These are phyloP conservation scores for Sebastes flavidus DNA, from an alignment of 2,797 vertebrate species.

Conservation along the genomic window DNA sequence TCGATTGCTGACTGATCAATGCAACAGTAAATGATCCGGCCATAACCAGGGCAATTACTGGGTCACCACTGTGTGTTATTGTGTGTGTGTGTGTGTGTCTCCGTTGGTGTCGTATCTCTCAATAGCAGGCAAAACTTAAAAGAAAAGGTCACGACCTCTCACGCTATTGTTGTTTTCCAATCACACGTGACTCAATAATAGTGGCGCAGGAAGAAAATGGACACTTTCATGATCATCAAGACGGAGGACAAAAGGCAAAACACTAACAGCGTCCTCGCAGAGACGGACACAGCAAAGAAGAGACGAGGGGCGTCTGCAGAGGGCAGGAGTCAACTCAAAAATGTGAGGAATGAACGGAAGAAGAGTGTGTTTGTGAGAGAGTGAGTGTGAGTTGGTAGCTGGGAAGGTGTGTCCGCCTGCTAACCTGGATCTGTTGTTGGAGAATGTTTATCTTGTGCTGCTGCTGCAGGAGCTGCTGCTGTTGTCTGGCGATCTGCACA, in stretches of 20 bases:
- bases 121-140: neutral
- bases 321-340: neutral
- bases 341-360: neutral
- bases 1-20: slow-evolving; percentile 53
- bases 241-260: neutral
- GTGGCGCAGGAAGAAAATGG: neutral
- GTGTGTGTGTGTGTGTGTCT: neutral
- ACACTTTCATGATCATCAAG: neutral
- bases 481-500: slow-evolving; percentile 92
- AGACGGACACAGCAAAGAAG: neutral
- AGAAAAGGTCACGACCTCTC: slow-evolving; percentile 32
- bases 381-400: neutral
- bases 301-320: neutral
- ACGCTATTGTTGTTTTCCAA: slow-evolving; percentile 15
- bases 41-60: slow-evolving; percentile 49
- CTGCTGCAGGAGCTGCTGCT: slow-evolving; percentile 96
- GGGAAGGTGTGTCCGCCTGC: slow-evolving; percentile 39
- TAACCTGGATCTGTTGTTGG: slow-evolving; percentile 97
- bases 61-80: slow-evolving; percentile 2
- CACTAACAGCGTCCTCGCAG: neutral
- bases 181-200: slow-evolving; percentile 14
- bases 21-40: slow-evolving; percentile 40
- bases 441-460: slow-evolving; percentile 98
- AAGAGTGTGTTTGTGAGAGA: neutral
- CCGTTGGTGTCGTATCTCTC: neutral